These are phyloP conservation scores for Lypha dubia DNA, from an alignment of 2,888 invertebrate genomes.

Conservation along the genomic window DNA sequence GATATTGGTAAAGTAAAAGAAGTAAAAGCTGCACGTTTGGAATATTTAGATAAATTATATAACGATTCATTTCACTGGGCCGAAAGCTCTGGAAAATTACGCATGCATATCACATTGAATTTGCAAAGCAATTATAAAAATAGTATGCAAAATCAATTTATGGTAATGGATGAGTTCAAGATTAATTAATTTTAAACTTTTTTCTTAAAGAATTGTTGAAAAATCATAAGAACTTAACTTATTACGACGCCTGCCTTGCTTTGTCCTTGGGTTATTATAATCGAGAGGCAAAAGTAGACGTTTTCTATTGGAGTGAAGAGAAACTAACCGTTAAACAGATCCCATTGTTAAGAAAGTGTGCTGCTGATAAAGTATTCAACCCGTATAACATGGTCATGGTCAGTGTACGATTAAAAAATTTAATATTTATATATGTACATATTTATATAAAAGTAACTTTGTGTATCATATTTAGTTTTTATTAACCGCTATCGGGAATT, in stretches of 20 bases:
- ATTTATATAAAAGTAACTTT: too few species aligned
- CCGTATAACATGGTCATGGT: slow-evolving; percentile 54
- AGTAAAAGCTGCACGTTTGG: slow-evolving; percentile 61
- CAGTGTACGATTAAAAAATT: background rate
- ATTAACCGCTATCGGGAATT: too few species aligned
- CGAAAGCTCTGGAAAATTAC: slow-evolving; percentile 67
- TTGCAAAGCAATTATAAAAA: slow-evolving; percentile 78
- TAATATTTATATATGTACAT: too few species aligned
- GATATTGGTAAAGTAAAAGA: slow-evolving; percentile 54
- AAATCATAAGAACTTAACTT: slow-evolving; percentile 75
- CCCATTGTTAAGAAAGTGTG: background rate
- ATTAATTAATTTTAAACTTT: slow-evolving; percentile 16
- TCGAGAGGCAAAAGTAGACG: slow-evolving; percentile 76
- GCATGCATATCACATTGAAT: slow-evolving; percentile 80
- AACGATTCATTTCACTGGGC: slow-evolving; percentile 76
- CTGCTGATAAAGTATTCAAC: slow-evolving; percentile 12
- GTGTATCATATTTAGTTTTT: too few species aligned
- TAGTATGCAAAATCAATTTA: slow-evolving; percentile 75
- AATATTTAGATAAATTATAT: slow-evolving; percentile 74
- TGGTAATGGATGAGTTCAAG: background rate
- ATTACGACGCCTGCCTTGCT: slow-evolving; percentile 79
- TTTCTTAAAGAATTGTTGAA: slow-evolving; percentile 74
- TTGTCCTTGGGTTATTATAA: slow-evolving; percentile 80
- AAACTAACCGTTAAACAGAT: slow-evolving; percentile 71
- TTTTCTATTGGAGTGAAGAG: slow-evolving; percentile 77